Conservation (phyloP, 2,888 invertebrate genomes). For the Calameuta idolon region DNA sequence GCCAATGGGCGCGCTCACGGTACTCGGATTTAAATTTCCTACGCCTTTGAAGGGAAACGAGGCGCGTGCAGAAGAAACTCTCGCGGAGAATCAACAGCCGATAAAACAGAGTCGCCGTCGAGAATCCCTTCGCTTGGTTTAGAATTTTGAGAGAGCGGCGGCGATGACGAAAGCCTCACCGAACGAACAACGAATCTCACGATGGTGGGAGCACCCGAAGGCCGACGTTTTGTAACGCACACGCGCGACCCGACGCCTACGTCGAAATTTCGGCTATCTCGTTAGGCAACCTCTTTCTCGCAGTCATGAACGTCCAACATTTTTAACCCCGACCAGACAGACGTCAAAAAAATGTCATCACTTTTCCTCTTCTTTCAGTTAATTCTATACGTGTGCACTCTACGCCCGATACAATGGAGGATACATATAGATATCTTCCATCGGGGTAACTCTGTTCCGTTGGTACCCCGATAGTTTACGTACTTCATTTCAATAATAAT, state of each 20-base stretch:
- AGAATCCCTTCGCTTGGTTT: background rate
- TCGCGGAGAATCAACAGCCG: conserved; percentile 44
- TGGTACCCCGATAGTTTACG: background rate
- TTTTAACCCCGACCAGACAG: conserved; percentile 1
- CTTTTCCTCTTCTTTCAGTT: background rate
- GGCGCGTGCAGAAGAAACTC: conserved; percentile 16
- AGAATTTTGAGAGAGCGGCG: conserved; percentile 15
- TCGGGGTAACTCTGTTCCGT: background rate
- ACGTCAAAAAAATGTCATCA: background rate
- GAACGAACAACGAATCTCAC: background rate
- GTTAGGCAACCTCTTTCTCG: conserved; percentile 23
- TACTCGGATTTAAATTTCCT: background rate
- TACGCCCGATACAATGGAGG: background rate
- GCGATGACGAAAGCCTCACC: conserved; percentile 20
- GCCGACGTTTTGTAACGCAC: conserved; percentile 35
- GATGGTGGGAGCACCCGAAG: conserved; percentile 22
- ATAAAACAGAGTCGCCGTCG: conserved; percentile 43
- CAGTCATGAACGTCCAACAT: conserved; percentile 2
- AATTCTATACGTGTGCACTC: background rate
- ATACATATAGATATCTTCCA: background rate
- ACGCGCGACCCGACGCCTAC: conserved; percentile 22
- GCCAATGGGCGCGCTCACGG: background rate
- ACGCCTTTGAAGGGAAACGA: background rate
- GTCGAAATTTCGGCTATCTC: conserved; percentile 32
- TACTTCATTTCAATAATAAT: background rate